Conservation (phyloP, 2,113 vertebrate species). For the Psephotus haematonotus region DNA sequence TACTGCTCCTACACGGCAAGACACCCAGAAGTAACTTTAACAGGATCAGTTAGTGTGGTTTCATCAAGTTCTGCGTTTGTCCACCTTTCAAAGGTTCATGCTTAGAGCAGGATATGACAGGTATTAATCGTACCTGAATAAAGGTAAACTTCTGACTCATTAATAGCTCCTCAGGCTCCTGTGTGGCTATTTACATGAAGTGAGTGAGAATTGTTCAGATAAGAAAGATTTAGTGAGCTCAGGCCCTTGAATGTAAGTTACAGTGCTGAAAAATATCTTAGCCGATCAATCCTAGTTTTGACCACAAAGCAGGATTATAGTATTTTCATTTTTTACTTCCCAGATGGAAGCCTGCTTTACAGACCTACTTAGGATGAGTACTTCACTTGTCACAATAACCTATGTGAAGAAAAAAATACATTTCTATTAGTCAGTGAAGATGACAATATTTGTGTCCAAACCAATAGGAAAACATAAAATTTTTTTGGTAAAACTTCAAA, state of each 20-base stretch:
- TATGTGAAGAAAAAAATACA: background rate
- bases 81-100: background rate
- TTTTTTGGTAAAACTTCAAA: background rate
- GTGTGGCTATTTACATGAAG: background rate
- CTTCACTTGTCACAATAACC: background rate
- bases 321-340: background rate
- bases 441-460: background rate
- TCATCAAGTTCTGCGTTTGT: background rate
- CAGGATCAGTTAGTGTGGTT: background rate
- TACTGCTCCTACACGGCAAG: background rate
- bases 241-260: background rate
- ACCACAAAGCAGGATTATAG: background rate
- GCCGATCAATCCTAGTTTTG: background rate
- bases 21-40: background rate
- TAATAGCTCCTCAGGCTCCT: background rate
- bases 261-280: background rate
- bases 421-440: background rate
- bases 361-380: background rate
- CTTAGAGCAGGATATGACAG: background rate
- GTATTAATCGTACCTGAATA: background rate
- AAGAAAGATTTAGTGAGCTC: background rate
- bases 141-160: background rate
- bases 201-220: background rate
- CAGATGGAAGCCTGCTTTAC: background rate
- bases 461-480: background rate